Conservation (phyloP, 1,140 invertebrate species). For the Drosophila suzukii region DNA sequence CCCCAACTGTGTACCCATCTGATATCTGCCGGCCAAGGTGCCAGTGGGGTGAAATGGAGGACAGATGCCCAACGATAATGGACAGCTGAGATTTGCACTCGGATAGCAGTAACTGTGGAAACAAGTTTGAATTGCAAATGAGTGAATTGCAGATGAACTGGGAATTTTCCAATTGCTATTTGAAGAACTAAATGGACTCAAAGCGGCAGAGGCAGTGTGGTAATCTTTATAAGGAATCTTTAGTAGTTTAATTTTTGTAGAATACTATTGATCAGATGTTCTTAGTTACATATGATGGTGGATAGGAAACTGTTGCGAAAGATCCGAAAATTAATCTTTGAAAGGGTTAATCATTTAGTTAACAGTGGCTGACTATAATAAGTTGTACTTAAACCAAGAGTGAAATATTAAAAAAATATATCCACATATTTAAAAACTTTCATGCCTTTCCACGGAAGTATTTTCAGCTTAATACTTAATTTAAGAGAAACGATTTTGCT, state of each 20-base stretch:
- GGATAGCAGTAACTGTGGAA: conserved; percentile 48
- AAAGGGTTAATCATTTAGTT: no score
- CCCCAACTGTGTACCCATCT: conserved; percentile 1
- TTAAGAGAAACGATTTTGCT: no score
- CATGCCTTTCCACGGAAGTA: no score
- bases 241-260: background rate
- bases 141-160: conserved; percentile 26
- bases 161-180: conserved; percentile 19
- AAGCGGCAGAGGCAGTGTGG: conserved; percentile 1
- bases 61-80: conserved; percentile 38
- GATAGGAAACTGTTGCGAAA: background rate
- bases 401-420: no score
- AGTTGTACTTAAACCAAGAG: no score
- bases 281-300: background rate
- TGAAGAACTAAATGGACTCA: conserved; percentile 7
- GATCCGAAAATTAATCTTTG: background rate
- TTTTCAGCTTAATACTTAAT: no score
- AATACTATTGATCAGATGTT: background rate
- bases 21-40: conserved; percentile 13
- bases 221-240: background rate
- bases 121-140: conserved; percentile 49
- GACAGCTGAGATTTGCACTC: conserved; percentile 50
- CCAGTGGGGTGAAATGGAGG: background rate
- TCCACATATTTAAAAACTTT: no score
- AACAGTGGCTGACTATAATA: no score